Conservation (phyloP, 2,797 vertebrate species). For the Hapalemur alaotrensis region DNA sequence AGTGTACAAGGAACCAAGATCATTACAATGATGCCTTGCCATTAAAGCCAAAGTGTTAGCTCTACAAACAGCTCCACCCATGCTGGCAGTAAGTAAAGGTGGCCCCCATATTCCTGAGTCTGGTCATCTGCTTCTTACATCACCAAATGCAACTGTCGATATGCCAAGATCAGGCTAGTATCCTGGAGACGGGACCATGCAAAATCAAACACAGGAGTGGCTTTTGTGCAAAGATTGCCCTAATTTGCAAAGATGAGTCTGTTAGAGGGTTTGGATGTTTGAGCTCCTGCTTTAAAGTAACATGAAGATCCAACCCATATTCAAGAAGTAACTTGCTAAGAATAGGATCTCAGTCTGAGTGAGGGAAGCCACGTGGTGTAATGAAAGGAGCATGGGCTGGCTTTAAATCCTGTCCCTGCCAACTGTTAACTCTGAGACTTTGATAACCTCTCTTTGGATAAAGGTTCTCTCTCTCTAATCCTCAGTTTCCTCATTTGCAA, state of each 20-base stretch:
- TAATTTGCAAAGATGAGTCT: background rate
- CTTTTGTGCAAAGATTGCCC: background rate
- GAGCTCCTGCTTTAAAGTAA: background rate
- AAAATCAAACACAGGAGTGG: background rate
- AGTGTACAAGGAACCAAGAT: background rate
- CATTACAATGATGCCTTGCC: background rate
- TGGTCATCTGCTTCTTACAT: background rate
- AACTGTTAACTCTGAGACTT: background rate
- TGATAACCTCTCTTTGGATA: background rate
- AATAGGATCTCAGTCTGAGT: background rate
- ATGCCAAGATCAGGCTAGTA: background rate
- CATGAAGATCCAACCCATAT: background rate
- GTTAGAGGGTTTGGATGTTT: background rate
- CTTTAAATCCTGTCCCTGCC: background rate
- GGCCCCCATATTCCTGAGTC: background rate
- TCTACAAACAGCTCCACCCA: background rate
- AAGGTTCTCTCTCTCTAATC: background rate
- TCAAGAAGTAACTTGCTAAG: background rate
- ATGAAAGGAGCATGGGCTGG: background rate
- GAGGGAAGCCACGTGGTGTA: background rate
- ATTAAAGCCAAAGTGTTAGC: background rate
- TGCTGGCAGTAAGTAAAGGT: background rate
- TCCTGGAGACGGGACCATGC: background rate
- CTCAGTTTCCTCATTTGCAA: slow-evolving; percentile 20
- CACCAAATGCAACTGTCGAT: background rate